A percentile compares a stretch with the other conserved stretches of the same genome.
These are phyloP conservation scores for Oenanthe melanoleuca DNA, from an alignment of 2,113 vertebrate genomes.

Conservation along the genomic window DNA sequence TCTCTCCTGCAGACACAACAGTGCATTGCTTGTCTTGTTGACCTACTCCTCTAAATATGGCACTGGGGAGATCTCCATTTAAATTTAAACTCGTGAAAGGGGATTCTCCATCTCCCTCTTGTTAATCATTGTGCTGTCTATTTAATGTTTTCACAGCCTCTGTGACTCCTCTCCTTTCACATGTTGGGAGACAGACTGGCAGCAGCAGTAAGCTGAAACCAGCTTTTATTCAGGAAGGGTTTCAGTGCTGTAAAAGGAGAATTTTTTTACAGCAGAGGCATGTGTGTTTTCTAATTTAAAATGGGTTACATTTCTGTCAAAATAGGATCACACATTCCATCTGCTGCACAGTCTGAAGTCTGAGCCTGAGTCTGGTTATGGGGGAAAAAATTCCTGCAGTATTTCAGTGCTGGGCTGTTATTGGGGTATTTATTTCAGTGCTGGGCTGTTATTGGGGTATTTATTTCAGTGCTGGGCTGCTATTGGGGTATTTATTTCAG, in stretches of 20 bases:
- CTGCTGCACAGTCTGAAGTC: conserved; percentile 59
- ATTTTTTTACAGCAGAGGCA: conserved; percentile 39
- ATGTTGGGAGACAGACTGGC: conserved; percentile 80
- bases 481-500: no score
- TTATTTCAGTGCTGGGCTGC: no score
- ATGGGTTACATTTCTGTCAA: conserved; percentile 72
- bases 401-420: no score
- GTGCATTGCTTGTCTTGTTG: neutral
- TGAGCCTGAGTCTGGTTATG: conserved; percentile 59
- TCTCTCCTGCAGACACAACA: conserved; percentile 35
- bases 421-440: no score
- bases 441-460: no score
- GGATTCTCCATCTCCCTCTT: conserved; percentile 16
- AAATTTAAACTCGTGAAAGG: conserved; percentile 40
- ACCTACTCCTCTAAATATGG: conserved; percentile 40
- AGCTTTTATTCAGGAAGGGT: conserved; percentile 60
- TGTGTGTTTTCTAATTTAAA: conserved; percentile 75
- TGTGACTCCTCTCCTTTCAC: conserved; percentile 70
- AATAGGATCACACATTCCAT: conserved; percentile 73
- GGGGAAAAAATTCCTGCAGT: conserved; percentile 57
- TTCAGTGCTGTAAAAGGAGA: conserved; percentile 24
- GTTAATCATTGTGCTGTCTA: conserved; percentile 71
- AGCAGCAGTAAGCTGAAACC: conserved; percentile 83
- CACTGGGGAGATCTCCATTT: conserved; percentile 29
- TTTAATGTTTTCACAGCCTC: conserved; percentile 80